Evolutionary conservation across 1,140 invertebrate species (phyloP), one percentile per base, ranked within the genome.

Genomic region (Helicoverpa armigera): DNA sequence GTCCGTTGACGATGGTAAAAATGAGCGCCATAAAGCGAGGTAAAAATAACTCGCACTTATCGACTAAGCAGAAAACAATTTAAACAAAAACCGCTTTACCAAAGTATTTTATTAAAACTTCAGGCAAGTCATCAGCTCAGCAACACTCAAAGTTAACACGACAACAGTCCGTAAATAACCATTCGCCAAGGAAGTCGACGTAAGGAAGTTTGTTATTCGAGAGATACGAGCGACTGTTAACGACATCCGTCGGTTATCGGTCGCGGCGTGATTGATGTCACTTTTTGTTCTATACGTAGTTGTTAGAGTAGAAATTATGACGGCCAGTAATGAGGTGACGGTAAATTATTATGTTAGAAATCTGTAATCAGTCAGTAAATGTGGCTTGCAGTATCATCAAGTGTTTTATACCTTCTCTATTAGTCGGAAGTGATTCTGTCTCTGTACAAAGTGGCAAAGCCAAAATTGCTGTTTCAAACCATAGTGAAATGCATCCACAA

Each of bases 161-260:
- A 31, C 23, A 7, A 29, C 53, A 10, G 35, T 51, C 73, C 58
- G 29, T 76, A 53, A 29, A 76, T 63, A 61, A 51, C 43, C 48
- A 76, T 76, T 61, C 29, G 43, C 63, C 23, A 48, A 54, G 75
- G 75, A 77, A 77, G 75, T 77, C 43, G 31, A 9, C 50, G 73
- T 23, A 63, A 75, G 58, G 58, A 75, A 60, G 73, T 75, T 63
- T 61, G 43, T 63, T 43, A 54, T 48, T 50, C 48, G 60, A 65
- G 61, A 65, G 58, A 77, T 63, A 65, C 29, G n/a, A 43, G 14
- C 12, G 9, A 9, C 43, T 53, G 76, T 56, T 80, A 80, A 80
- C 70, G 79, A 80, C 79, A 56, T 80, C 79, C 79, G 79, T 60
- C 51, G 10, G 43, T 74, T 80, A 80, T 80, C 79, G 61, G 73